These are phyloP conservation scores for Phrynocephalus vlangalii DNA, from an alignment of 2,797 vertebrate species.

Conservation along the genomic window DNA sequence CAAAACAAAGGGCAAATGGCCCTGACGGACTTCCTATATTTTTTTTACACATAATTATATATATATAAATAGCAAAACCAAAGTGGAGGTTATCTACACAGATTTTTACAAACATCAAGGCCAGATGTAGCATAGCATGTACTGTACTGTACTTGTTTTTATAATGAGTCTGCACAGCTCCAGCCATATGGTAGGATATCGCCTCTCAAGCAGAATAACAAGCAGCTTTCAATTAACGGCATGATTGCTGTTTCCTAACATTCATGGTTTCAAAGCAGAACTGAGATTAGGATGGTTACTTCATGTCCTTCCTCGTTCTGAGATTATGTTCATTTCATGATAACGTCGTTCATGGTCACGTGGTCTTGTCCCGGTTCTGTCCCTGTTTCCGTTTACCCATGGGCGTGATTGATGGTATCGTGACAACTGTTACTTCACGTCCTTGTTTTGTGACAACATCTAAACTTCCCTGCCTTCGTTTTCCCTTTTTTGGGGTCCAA, in stretches of 20 bases:
- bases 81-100: conserved; percentile 20
- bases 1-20: conserved; percentile 13
- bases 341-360: no score
- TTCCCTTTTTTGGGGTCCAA: no score
- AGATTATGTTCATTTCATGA: no score
- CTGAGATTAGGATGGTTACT: not conserved
- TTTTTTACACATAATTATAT: conserved; percentile 10
- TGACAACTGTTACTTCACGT: no score
- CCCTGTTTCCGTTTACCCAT: no score
- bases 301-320: no score
- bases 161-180: not conserved
- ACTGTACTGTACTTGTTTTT: not conserved
- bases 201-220: conserved; percentile 3
- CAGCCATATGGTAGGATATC: not conserved
- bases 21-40: not conserved
- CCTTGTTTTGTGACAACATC: no score
- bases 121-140: conserved; percentile 9
- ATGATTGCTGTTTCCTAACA: not conserved
- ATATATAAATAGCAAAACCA: not conserved
- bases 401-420: no score
- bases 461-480: no score
- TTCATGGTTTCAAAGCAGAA: not conserved
- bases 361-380: no score
- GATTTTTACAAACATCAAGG: conserved; percentile 16
- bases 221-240: conserved; percentile 12